Conservation (phyloP, 2,888 invertebrate species). For the Zeuzera pyrina region DNA sequence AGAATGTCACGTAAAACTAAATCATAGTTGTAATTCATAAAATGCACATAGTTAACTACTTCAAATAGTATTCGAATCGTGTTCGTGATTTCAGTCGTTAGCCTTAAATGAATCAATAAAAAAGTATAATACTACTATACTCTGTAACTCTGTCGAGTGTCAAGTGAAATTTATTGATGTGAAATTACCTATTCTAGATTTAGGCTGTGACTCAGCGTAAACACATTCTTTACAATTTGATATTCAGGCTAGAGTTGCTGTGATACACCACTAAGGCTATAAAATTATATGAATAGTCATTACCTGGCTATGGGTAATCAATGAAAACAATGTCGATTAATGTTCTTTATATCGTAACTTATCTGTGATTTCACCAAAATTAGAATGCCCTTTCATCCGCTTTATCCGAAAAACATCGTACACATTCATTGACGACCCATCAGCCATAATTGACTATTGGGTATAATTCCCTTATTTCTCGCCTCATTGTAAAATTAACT, state of each 20-base stretch:
- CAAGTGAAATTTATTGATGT: constrained; percentile 40
- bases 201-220: constrained; percentile 67
- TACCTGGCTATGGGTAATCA: constrained; percentile 44
- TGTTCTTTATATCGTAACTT: constrained; percentile 37
- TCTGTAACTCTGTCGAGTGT: constrained; percentile 35
- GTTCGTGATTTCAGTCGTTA: constrained; percentile 53
- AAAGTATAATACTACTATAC: no score
- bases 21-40: constrained; percentile 20
- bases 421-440: neutral
- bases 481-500: constrained; percentile 27
- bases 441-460: constrained; percentile 23
- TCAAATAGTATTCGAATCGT: constrained; percentile 47
- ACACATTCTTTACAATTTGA: constrained; percentile 63
- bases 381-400: constrained; percentile 31
- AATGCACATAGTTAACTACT: constrained; percentile 39
- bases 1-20: constrained; percentile 38
- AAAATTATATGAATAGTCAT: constrained; percentile 54
- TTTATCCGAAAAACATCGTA: neutral
- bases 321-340: constrained; percentile 22
- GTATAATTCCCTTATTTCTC: constrained; percentile 18
- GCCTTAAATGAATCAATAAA: constrained; percentile 27
- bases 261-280: constrained; percentile 68
- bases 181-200: constrained; percentile 55
- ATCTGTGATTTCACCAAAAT: constrained; percentile 57
- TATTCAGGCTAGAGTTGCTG: constrained; percentile 71